Evolutionary conservation across 2,113 vertebrate species (phyloP), one percentile per base, ranked within the genome.

Genomic region (Dermatemys mawii): DNA sequence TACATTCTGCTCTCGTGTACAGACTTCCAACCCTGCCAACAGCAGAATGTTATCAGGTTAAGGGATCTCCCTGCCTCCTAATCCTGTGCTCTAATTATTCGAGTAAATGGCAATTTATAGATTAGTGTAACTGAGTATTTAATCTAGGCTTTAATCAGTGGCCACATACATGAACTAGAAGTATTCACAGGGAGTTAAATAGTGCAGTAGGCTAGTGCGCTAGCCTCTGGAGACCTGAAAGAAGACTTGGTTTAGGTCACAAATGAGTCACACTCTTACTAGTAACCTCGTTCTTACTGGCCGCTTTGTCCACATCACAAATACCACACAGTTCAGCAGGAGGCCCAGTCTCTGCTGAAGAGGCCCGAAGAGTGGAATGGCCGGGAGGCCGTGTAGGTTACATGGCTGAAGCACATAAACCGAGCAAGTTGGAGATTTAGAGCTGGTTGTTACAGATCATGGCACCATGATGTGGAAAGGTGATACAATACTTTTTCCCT

Each of bases 21-120:
- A 5, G 35, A 14, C 22, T 8, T 38, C 22, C 44, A 2, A 0
- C 1, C 8, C 0, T 4, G 19, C 10, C 55, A 0, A 0, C 55
- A 50, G 26, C 10, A 82, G 4, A 29, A 10, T 27, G 13, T 67
- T 57, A 76, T 48, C 2, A 24, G 57, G 46, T 6, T 2, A 12
- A 32, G 35, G 10, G 49, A 8, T 48, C 32, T 70, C 49, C 87
- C 57, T 67, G 49, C 49, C 44, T 51, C 46, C 27, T 48, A 26
- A 82, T 50, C 63, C 46, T 35, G 10, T 70, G 16, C 50, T 35
- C 63, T 48, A 49, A 4, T 35, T 46, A 29, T 38, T 78, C 51
- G 54, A 11, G 16, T 32, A 44, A 87, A 27, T 4, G 0, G 17
- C 19, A 8, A 55, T 50, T 41, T 17, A 29, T 11, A 80, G 48